Conservation (phyloP, 35 echinoderm and acorn worm genomes). For the Strongylocentrotus purpuratus region DNA sequence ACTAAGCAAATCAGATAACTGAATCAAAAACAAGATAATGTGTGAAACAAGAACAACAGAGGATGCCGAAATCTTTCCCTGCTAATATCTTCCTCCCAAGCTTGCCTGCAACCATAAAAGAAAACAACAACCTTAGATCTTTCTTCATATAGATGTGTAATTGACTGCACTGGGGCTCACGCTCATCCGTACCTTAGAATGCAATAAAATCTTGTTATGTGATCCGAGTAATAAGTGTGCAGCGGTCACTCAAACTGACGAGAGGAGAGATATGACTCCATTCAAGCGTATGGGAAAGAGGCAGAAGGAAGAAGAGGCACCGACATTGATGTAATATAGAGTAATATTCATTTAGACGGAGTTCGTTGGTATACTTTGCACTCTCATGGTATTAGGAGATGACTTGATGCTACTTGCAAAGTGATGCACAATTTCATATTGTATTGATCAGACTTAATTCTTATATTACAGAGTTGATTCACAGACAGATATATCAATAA, state of each 20-base stretch:
- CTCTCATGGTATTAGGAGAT: no score
- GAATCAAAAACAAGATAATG: background rate
- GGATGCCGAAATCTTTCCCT: background rate
- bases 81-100: background rate
- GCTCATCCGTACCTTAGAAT: background rate
- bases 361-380: no score
- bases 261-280: background rate
- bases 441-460: no score
- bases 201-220: conserved; percentile 36
- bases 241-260: background rate
- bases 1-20: background rate
- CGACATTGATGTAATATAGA: background rate
- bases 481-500: no score
- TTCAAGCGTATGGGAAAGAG: background rate
- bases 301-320: background rate
- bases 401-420: no score
- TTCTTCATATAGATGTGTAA: background rate
- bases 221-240: background rate
- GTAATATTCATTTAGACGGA: background rate
- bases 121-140: background rate
- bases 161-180: background rate
- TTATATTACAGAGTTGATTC: no score
- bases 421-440: no score
- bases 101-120: background rate
- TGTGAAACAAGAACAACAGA: background rate